Percentiles rank a stretch among this genome's conserved stretches.
These are phyloP conservation scores for Nansenia antarctica DNA, from an alignment of 2,113 vertebrate species.

Conservation along the genomic window DNA sequence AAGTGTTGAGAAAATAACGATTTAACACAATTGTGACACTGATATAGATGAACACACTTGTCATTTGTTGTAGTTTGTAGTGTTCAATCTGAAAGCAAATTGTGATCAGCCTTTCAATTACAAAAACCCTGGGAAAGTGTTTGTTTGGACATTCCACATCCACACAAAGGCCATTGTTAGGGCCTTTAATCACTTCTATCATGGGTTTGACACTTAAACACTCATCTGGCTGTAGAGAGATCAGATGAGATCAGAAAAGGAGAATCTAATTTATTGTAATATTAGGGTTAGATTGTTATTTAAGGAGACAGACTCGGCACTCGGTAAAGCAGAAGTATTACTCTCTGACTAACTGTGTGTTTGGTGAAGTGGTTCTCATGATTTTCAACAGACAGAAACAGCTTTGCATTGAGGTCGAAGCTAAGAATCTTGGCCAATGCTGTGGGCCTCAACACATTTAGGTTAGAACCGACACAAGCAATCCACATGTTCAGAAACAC, in stretches of 20 bases:
- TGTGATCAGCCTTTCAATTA: constrained; percentile 33
- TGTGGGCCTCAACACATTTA: constrained; percentile 44
- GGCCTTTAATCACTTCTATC: constrained; percentile 38
- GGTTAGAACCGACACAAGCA: constrained; percentile 11
- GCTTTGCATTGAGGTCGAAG: constrained; percentile 33
- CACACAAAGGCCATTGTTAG: constrained; percentile 53
- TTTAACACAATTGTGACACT: constrained; percentile 46
- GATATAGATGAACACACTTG: constrained; percentile 47
- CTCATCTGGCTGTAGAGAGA: constrained; percentile 18
- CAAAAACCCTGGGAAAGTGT: constrained; percentile 64
- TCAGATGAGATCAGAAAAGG: no score
- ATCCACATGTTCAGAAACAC: constrained; percentile 5
- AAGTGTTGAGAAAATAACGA: constrained; percentile 54
- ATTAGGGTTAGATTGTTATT: constrained; percentile 18
- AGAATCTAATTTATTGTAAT: constrained; percentile 34
- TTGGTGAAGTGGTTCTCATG: constrained; percentile 57
- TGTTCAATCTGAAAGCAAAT: constrained; percentile 34
- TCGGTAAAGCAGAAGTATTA: constrained; percentile 18
- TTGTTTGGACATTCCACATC: constrained; percentile 61
- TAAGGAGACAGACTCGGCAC: constrained; percentile 22
- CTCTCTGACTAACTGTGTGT: constrained; percentile 42
- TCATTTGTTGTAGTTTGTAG: constrained; percentile 45
- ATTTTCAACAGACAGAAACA: constrained; percentile 62
- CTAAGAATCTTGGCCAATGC: constrained; percentile 29
- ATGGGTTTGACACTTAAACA: constrained; percentile 27